Percentiles rank a stretch among this genome's conserved stretches.
phyloP scores from a whole-genome alignment of 1,140 invertebrate species.

The Maniola jurtina region DNA sequence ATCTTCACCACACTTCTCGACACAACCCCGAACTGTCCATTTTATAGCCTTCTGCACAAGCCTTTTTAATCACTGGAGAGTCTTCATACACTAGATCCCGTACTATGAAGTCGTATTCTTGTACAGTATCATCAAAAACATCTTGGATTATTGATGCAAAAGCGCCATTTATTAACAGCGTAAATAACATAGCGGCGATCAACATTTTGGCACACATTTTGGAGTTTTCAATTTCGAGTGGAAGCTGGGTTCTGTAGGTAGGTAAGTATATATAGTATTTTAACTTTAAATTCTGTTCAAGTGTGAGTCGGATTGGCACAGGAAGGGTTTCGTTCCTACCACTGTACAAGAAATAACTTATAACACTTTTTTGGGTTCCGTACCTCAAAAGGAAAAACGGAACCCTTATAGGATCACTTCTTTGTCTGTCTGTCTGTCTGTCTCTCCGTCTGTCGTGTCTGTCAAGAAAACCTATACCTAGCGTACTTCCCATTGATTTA shows the following conservation, averaged over 20 bases:
- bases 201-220: slow-evolving; percentile 35
- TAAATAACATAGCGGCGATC: slow-evolving; percentile 15
- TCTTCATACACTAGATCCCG: slow-evolving; percentile 44
- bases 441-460: too few relatives aligned
- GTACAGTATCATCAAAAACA: slow-evolving; percentile 26
- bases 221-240: not conserved
- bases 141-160: slow-evolving; percentile 32
- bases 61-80: slow-evolving; percentile 37
- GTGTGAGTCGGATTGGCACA: too few relatives aligned
- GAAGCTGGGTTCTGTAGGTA: not conserved
- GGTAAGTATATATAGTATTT: too few relatives aligned
- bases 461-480: too few relatives aligned
- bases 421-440: too few relatives aligned
- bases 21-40: slow-evolving; percentile 48
- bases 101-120: slow-evolving; percentile 45
- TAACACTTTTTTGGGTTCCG: too few relatives aligned
- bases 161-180: slow-evolving; percentile 17
- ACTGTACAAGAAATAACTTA: too few relatives aligned
- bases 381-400: too few relatives aligned
- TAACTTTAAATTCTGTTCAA: too few relatives aligned
- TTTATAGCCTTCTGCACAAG: slow-evolving; percentile 48
- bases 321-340: too few relatives aligned
- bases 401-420: too few relatives aligned
- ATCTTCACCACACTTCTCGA: slow-evolving; percentile 57
- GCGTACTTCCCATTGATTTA: too few relatives aligned